Evolutionary conservation across 2,888 invertebrate genomes (phyloP).

Genomic region (Coenonympha arcania): DNA sequence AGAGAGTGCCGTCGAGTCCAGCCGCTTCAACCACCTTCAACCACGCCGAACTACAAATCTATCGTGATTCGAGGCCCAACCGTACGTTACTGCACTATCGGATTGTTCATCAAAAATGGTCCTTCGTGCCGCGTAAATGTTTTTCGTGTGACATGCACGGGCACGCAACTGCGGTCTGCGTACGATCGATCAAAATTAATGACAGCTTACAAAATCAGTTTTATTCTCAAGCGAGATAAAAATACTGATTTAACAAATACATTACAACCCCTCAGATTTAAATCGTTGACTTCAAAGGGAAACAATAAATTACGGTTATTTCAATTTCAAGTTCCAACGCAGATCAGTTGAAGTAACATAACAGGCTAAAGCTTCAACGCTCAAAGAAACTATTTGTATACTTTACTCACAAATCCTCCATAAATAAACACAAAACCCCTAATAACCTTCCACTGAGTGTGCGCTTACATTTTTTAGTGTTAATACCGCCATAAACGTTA

Average conservation of each 20-base stretch:
- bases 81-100: conserved; percentile 18
- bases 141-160: conserved; percentile 21
- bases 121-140: conserved; percentile 24
- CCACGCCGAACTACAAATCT: conserved; percentile 28
- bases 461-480: conserved; percentile 14
- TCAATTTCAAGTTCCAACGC: background rate
- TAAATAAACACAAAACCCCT: conserved; percentile 10
- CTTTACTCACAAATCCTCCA: conserved; percentile 10
- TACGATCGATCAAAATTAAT: conserved; percentile 25
- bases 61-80: conserved; percentile 12
- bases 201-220: conserved; percentile 23
- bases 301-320: conserved; percentile 4
- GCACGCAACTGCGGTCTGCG: conserved; percentile 14
- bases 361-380: background rate
- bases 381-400: conserved; percentile 9
- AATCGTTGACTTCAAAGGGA: background rate
- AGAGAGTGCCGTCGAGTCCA: conserved; percentile 37
- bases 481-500: conserved; percentile 19
- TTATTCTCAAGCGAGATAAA: conserved; percentile 12
- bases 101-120: conserved; percentile 24
- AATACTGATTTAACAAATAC: conserved; percentile 12
- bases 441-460: conserved; percentile 10
- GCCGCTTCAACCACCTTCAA: conserved; percentile 21
- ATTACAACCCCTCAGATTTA: conserved; percentile 8
- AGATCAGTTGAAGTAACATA: background rate